phyloP scores from a whole-genome alignment of 2,113 vertebrate species.

The Brachyhypopomus occidentalis region DNA sequence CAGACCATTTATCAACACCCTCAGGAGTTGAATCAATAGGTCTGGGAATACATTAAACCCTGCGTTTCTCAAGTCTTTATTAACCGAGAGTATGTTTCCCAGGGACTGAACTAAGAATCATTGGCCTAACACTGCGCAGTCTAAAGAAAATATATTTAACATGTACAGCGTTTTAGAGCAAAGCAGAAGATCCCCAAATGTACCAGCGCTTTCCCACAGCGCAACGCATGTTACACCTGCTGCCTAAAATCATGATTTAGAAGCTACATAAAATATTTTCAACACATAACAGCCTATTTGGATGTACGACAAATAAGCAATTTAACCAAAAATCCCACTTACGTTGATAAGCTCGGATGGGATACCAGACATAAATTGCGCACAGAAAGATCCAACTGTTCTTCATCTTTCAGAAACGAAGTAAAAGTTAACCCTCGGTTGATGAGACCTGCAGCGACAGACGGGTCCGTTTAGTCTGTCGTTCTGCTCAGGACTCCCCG shows the following conservation, averaged over 20 bases:
- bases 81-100: neutral
- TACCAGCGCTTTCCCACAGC: neutral
- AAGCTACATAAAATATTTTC: neutral
- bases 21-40: neutral
- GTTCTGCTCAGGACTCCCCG: too few relatives aligned
- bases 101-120: neutral
- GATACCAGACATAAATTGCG: slow-evolving; percentile 43
- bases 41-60: neutral
- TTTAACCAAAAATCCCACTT: slow-evolving; percentile 5
- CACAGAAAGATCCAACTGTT: slow-evolving; percentile 60
- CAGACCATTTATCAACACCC: neutral
- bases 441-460: too few relatives aligned
- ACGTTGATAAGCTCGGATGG: slow-evolving; percentile 50
- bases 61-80: neutral
- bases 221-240: neutral
- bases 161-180: too few relatives aligned
- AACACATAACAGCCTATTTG: neutral
- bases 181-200: too few relatives aligned
- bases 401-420: slow-evolving; percentile 42
- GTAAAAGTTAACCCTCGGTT: neutral
- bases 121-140: too few relatives aligned
- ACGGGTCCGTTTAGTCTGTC: too few relatives aligned
- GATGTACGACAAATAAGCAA: too few relatives aligned
- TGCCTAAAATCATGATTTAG: too few relatives aligned
- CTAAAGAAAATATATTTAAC: too few relatives aligned